Base-by-base conservation (phyloP, 2,113 vertebrate genomes). In the Chloebia gouldiae region DNA sequence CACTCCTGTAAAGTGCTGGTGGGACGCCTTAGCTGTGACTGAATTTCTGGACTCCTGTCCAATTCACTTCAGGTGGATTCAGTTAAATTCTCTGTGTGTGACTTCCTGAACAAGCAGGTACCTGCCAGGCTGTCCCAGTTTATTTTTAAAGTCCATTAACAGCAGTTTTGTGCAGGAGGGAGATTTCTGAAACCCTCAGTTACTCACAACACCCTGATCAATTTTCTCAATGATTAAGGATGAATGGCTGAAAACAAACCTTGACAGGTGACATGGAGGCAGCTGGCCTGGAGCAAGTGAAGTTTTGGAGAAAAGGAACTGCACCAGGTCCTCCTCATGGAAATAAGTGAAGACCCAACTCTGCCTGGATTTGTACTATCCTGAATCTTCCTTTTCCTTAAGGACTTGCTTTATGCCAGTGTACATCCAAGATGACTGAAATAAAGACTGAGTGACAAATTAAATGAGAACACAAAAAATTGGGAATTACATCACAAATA, bases 1-100 rank as follows among this genome's bases (percentile, higher is more conserved):
- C 11, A 6, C 24, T 40, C 25, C 2, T 0, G 21, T 23, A 27
- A 12, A 27, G 30, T 2, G 5, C 13, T 37, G 69, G 7, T 30
- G 15, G 35, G 69, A 87, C 61, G 21, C 10, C 28, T 33, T 37
- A 4, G 49, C 84, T 63, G 13, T 9, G 23, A 35, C 53, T 39
- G 7, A 54, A 15, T 17, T 31, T 7, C 65, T 30, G 50, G 33
- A 35, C 61, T 44, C 54, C 37, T 37, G 40, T 31, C 80, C 56
- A 53, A 8, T 15, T 63, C 24, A 5, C 18, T 39, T 65, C 2
- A 22, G 8, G 2, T 23, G 35, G 7, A 44, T 19, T 49, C 61
- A 19, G 24, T 54, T n/a, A 15, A 31, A 85, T 42, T 47, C 57
- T 44, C n/a, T 21, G 28, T 10, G 21, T 47, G 69, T 22, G 42